phyloP scores from a whole-genome alignment of 1,140 invertebrate genomes.

The Drosophila kanapiae region DNA sequence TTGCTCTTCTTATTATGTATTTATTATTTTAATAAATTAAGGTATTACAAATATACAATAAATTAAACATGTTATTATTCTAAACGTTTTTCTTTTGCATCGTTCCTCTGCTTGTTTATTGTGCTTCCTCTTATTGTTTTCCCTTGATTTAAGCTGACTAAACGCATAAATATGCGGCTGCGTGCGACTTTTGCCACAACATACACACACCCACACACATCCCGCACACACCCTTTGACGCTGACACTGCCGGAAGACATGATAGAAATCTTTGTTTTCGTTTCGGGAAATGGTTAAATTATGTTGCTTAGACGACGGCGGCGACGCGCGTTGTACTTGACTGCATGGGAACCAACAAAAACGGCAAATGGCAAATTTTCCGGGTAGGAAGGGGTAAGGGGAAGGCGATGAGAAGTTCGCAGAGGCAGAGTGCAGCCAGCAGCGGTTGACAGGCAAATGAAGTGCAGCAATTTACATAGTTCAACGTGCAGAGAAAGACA shows the following conservation, averaged over 20 bases:
- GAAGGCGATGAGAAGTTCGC: slow-evolving; percentile 8
- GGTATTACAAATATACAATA: no score
- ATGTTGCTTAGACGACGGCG: slow-evolving; percentile 45
- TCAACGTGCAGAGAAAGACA: slow-evolving; percentile 27
- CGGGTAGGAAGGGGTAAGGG: neutral
- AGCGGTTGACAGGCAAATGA: slow-evolving; percentile 37
- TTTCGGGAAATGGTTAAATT: slow-evolving; percentile 60
- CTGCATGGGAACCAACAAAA: slow-evolving; percentile 29
- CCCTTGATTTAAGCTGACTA: slow-evolving; percentile 34
- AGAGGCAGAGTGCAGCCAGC: neutral
- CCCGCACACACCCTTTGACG: neutral
- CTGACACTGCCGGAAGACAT: slow-evolving; percentile 43
- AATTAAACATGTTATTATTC: no score
- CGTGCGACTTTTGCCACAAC: slow-evolving; percentile 57
- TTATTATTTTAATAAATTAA: no score
- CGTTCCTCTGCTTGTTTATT: no score
- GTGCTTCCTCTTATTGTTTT: slow-evolving; percentile 28
- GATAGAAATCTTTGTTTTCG: slow-evolving; percentile 66
- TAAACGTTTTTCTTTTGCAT: no score
- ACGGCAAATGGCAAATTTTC: slow-evolving; percentile 24
- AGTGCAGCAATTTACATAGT: slow-evolving; percentile 57
- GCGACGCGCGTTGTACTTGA: neutral
- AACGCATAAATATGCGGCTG: slow-evolving; percentile 59
- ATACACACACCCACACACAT: neutral
- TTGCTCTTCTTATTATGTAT: no score